Percentiles rank a stretch among this genome's conserved stretches.
phyloP scores from a whole-genome alignment of 2,797 vertebrate genomes.

The Lepidocolaptes lacrymiger region DNA sequence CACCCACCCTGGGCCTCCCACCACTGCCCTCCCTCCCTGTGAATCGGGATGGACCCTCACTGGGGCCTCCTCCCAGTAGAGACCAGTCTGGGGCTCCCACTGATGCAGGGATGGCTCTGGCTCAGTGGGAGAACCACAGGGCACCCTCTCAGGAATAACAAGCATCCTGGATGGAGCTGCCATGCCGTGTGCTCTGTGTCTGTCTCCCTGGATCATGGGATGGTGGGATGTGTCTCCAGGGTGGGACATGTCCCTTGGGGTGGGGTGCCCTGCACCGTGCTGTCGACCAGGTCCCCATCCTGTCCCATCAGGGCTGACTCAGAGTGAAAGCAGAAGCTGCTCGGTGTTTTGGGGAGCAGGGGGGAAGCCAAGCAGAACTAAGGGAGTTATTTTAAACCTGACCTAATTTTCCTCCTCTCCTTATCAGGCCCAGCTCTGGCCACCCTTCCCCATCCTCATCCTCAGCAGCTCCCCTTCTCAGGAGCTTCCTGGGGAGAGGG shows the following conservation, averaged over 20 bases:
- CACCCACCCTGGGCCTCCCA: background rate
- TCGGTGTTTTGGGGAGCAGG: background rate
- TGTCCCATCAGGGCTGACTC: constrained; percentile 68
- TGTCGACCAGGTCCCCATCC: background rate
- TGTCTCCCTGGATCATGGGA: background rate
- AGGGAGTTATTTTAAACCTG: constrained; percentile 76
- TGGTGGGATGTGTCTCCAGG: rapidly evolving
- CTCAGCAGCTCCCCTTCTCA: background rate
- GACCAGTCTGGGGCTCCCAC: background rate
- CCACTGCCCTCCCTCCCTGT: background rate
- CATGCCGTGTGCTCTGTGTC: rapidly evolving
- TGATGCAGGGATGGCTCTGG: rapidly evolving
- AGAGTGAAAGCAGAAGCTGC: constrained; percentile 84
- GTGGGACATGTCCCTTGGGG: background rate
- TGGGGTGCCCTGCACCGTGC: background rate
- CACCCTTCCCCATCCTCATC: background rate
- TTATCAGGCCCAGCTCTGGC: background rate
- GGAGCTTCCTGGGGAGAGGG: background rate
- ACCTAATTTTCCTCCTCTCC: constrained; percentile 60
- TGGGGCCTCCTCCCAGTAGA: background rate
- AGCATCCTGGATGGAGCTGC: background rate
- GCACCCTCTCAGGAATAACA: background rate
- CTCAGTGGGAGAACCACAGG: background rate
- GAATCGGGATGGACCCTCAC: background rate
- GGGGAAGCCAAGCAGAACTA: constrained; percentile 80